phyloP scores from a whole-genome alignment of 2,797 vertebrate species.

The Parauchenoglanis ngamensis region DNA sequence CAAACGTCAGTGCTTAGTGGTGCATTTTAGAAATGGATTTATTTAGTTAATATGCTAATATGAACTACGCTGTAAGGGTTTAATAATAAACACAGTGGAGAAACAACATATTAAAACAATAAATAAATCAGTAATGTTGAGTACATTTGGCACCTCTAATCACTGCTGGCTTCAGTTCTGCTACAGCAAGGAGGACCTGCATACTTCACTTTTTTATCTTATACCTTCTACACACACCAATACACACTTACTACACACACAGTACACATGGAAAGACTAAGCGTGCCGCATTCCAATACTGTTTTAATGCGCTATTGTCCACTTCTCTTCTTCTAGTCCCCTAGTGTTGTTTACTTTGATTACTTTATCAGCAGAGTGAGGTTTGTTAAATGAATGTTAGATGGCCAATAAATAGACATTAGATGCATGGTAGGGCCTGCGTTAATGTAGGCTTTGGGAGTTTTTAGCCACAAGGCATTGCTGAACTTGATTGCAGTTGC shows the following conservation, averaged over 20 bases:
- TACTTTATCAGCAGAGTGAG: not conserved
- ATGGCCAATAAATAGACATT: not conserved
- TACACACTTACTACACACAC: not conserved
- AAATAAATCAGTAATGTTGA: not conserved
- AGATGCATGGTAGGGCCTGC: not conserved
- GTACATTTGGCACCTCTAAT: conserved; percentile 52
- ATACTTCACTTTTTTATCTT: not conserved
- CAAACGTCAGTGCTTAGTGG: conserved; percentile 3
- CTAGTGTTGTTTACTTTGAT: not conserved
- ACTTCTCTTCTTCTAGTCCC: not conserved
- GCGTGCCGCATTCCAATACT: conserved; percentile 13
- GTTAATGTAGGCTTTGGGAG: not conserved
- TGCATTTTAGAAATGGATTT: conserved; percentile 7
- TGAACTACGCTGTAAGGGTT: no score
- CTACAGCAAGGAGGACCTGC: conserved; percentile 31
- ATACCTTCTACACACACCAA: conserved; percentile 8
- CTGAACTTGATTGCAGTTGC: not conserved
- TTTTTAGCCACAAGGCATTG: not conserved
- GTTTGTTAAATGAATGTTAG: not conserved
- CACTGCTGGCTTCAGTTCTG: conserved; percentile 47
- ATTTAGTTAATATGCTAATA: not conserved
- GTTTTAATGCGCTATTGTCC: conserved; percentile 1
- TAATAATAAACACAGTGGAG: not conserved
- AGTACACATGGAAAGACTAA: not conserved
- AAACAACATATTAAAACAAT: not conserved